Conservation (phyloP, 2,888 invertebrate species). For the Drosophila neonasuta region DNA sequence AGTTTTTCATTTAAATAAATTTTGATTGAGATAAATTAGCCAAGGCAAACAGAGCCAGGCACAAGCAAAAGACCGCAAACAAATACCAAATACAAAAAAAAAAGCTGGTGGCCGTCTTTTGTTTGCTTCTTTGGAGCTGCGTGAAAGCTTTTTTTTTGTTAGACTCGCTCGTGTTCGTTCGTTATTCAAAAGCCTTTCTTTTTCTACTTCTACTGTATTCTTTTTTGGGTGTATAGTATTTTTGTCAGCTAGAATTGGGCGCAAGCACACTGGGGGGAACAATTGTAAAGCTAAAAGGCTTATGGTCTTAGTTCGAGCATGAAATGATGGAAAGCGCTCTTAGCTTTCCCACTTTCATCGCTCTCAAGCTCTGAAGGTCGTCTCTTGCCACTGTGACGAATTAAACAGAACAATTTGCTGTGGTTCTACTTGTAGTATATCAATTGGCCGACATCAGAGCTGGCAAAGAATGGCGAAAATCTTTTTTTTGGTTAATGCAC, state of each 20-base stretch:
- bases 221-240: conserved; percentile 6
- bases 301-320: conserved; percentile 54
- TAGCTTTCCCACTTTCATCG: conserved; percentile 60
- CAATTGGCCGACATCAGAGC: conserved; percentile 8
- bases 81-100: neutral
- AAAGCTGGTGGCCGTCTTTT: conserved; percentile 17
- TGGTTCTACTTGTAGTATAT: conserved; percentile 7
- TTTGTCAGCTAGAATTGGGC: conserved; percentile 73
- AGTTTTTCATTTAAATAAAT: conserved; percentile 70
- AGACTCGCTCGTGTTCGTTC: conserved; percentile 13
- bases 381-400: conserved; percentile 35
- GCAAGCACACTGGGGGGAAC: conserved; percentile 52
- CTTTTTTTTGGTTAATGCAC: neutral
- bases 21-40: conserved; percentile 72
- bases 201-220: conserved; percentile 40
- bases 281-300: conserved; percentile 75
- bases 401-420: conserved; percentile 48
- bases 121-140: conserved; percentile 46
- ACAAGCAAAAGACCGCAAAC: conserved; percentile 2
- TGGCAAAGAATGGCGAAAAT: conserved; percentile 13
- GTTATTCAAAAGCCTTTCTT: conserved; percentile 62
- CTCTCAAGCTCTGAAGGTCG: conserved; percentile 62
- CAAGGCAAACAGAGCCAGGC: conserved; percentile 13
- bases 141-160: conserved; percentile 60
- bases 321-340: conserved; percentile 49